phyloP scores from a whole-genome alignment of 2,888 invertebrate genomes.

The Teleiodes luculella region DNA sequence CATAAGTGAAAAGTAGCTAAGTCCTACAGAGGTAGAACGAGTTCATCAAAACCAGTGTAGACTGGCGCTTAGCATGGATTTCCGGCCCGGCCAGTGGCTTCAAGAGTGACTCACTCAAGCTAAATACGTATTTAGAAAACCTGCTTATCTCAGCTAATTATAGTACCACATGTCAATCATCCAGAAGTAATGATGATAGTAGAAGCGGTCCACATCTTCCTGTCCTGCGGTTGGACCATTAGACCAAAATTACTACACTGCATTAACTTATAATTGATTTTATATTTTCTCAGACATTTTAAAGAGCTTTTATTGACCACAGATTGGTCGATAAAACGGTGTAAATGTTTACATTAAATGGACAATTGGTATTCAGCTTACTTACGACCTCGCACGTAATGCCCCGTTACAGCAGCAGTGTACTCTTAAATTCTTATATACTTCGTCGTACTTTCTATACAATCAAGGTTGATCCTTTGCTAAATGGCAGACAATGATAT shows the following conservation, averaged over 20 bases:
- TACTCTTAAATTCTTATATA: too few relatives aligned
- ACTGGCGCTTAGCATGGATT: slow-evolving; percentile 44
- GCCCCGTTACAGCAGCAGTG: neutral
- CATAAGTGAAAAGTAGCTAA: slow-evolving; percentile 40
- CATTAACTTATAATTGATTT: neutral
- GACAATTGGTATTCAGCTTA: neutral
- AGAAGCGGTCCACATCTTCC: slow-evolving; percentile 32
- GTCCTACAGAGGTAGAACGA: slow-evolving; percentile 37
- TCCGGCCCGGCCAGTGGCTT: slow-evolving; percentile 47
- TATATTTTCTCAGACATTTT: neutral
- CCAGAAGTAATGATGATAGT: slow-evolving; percentile 53
- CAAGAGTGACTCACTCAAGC: slow-evolving; percentile 43
- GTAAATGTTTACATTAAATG: neutral
- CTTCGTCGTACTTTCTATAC: neutral
- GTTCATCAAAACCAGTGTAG: slow-evolving; percentile 42
- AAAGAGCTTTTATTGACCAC: neutral
- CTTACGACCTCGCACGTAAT: slow-evolving; percentile 7
- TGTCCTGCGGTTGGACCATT: slow-evolving; percentile 30
- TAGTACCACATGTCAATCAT: slow-evolving; percentile 46
- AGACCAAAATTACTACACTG: neutral
- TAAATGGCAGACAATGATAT: slow-evolving; percentile 6
- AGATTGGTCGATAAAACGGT: neutral
- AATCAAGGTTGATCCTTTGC: slow-evolving; percentile 7
- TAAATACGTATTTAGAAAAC: slow-evolving; percentile 15
- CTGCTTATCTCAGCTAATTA: slow-evolving; percentile 34